A percentile compares a stretch with the other conserved stretches of the same genome.
Evolutionary conservation across 2,113 vertebrate genomes (phyloP).

Genomic region (Tiliqua scincoides): DNA sequence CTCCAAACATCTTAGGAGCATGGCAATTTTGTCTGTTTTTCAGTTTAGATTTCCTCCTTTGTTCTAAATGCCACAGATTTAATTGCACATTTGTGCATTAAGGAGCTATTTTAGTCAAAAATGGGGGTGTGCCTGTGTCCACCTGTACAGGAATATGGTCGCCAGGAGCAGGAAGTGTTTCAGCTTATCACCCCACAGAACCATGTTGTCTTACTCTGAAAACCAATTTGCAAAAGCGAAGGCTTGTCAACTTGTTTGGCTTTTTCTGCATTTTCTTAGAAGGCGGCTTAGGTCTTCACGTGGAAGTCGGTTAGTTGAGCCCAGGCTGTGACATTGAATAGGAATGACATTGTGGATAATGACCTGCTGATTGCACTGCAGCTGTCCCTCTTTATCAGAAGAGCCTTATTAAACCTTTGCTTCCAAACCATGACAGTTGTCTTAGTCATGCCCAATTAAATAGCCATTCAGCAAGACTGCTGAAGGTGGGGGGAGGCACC

Average conservation of each 20-base stretch:
- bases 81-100: neutral
- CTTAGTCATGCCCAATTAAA: conserved; percentile 35
- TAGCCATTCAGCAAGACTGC: conserved; percentile 7
- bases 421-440: conserved; percentile 42
- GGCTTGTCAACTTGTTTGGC: neutral
- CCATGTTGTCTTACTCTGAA: neutral
- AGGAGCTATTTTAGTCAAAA: neutral
- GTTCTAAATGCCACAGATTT: neutral
- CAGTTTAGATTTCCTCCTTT: neutral
- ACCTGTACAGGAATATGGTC: neutral
- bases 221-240: neutral
- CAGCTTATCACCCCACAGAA: neutral
- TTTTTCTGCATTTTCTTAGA: neutral
- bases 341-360: conserved; percentile 58
- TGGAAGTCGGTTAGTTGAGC: conserved; percentile 24
- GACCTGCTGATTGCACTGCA: conserved; percentile 50
- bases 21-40: neutral
- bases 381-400: conserved; percentile 36
- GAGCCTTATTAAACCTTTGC: conserved; percentile 8
- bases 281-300: conserved; percentile 7
- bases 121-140: neutral
- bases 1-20: neutral
- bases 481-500: neutral
- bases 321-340: conserved; percentile 40
- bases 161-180: neutral